Evolutionary conservation across 2,113 vertebrate genomes (phyloP).

Genomic region (Aldabrachelys gigantea): DNA sequence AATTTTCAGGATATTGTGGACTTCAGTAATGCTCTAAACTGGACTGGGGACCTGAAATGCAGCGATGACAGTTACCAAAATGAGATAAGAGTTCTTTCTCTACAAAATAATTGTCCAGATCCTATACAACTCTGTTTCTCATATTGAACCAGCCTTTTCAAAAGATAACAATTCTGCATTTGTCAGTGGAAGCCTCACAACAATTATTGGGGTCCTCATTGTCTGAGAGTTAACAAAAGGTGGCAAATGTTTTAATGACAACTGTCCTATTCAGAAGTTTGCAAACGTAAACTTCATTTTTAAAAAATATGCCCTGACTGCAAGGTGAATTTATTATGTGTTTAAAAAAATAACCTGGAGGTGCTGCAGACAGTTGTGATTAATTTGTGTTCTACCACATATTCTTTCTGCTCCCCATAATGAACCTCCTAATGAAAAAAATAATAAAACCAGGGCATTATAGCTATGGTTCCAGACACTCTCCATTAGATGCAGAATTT

Average conservation of each 20-base stretch:
- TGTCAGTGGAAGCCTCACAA: constrained; percentile 3
- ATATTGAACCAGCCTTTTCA: neutral
- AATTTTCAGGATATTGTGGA: neutral
- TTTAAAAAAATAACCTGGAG: neutral
- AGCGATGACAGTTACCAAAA: neutral
- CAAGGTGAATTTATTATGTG: neutral
- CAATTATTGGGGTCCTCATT: neutral
- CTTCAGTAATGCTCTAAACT: neutral
- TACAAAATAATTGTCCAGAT: neutral
- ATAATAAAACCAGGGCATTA: neutral
- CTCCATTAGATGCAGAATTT: neutral
- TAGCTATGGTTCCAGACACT: neutral
- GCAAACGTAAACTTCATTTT: constrained; percentile 20
- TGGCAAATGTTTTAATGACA: constrained; percentile 18
- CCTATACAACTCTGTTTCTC: neutral
- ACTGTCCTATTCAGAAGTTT: neutral
- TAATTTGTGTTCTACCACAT: neutral
- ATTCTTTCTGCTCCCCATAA: neutral
- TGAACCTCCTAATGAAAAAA: constrained; percentile 2
- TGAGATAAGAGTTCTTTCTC: neutral
- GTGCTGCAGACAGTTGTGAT: neutral
- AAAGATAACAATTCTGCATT: neutral
- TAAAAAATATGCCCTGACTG: neutral
- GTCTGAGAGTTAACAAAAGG: constrained; percentile 2
- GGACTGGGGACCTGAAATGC: neutral